These are phyloP conservation scores for Bombus sibiricus DNA, from an alignment of 1,140 invertebrate genomes.

Conservation along the genomic window DNA sequence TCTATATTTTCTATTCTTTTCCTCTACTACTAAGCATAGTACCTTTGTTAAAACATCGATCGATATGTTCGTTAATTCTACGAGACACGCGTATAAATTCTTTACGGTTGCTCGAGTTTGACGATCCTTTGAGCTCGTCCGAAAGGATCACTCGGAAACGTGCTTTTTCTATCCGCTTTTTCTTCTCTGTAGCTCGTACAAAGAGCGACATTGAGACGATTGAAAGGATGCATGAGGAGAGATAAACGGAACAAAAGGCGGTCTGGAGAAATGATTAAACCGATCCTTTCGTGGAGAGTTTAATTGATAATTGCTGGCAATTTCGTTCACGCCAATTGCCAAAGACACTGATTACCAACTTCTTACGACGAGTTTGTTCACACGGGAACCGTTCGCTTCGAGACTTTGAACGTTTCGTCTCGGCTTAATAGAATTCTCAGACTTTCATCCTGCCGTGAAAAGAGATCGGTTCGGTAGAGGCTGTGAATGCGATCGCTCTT, in stretches of 20 bases:
- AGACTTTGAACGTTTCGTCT: background rate
- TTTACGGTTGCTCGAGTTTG: background rate
- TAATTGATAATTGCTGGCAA: constrained; percentile 68
- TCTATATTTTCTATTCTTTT: background rate
- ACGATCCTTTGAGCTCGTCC: background rate
- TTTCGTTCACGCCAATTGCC: constrained; percentile 64
- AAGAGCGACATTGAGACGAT: constrained; percentile 16
- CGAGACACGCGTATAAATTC: background rate
- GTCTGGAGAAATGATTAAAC: constrained; percentile 50
- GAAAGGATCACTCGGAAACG: background rate
- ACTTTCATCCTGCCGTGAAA: background rate
- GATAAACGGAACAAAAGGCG: constrained; percentile 51
- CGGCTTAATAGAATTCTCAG: background rate
- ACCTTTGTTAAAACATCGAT: background rate
- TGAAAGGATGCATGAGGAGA: constrained; percentile 51
- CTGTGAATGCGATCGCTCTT: background rate
- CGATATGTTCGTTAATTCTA: too few relatives aligned
- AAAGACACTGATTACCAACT: constrained; percentile 57
- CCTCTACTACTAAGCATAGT: rapidly evolving
- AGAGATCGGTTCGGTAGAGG: background rate
- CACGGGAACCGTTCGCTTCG: constrained; percentile 9
- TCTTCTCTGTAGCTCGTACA: background rate
- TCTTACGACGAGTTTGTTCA: constrained; percentile 42
- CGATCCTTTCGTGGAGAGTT: constrained; percentile 58
- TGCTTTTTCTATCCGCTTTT: background rate